Base-by-base conservation (phyloP, 35 echinoderm and acorn worm genomes). In the Heliocidaris tuberculata region DNA sequence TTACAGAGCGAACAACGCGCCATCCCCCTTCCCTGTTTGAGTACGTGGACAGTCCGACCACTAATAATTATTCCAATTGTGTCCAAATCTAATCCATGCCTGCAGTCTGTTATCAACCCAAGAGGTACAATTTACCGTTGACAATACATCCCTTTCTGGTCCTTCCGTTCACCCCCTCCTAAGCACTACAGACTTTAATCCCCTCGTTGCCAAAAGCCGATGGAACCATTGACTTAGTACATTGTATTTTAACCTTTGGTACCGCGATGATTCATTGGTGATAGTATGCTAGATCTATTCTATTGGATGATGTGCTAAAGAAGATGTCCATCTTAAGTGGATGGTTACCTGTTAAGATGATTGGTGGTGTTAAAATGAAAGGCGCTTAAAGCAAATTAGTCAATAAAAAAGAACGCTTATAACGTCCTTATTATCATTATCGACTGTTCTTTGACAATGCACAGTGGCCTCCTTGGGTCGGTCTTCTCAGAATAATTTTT, bases 11-110 rank as follows among this genome's bases (percentile, higher is more conserved):
- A 42, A 78, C 21, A 78, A 7, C 65, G 65, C 65, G 65, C 65
- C 65, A 78, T 78, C 8, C 65, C 35, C 65, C 65, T 78, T 19
- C 27, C 7, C 19, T 78, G 7, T 19, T 21, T 78, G 65, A 78
- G 27, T 78, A 21, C 0, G 21, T 3, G 65, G 65, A 78, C 65
- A 78, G 65, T 29, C 4, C 19, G 21, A 78, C 65, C 21, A 78
- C 17, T 78, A 27, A 19, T 78, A 78, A 78, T 7, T 78, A 78
- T 19, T 9, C 19, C 65, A 78, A 78, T 78, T 78, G 65, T 78
- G 65, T 78, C 21, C 65, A 7, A 78, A 78, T 89, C 87, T 89
- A 17, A 89, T 89, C 87, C 86, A 13, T 13, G 87, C 87, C 87
- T 89, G 29, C 11, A 48, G 87, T 89, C 31, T 89, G 29, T 89